These are phyloP conservation scores for Oithona nana DNA, from an alignment of 2,888 invertebrate species.

Conservation along the genomic window DNA sequence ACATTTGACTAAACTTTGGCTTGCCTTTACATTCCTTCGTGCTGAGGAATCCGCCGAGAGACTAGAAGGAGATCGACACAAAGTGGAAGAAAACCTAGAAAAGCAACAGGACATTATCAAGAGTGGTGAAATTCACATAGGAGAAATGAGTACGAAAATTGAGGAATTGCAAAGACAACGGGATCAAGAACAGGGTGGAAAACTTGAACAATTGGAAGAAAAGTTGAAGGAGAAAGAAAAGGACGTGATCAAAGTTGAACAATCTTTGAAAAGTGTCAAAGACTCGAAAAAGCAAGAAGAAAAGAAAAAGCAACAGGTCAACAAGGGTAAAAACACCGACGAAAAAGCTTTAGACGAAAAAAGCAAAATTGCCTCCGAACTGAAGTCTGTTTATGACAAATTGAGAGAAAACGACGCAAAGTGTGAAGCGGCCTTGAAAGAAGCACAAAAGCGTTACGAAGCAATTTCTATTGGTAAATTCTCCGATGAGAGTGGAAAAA, in stretches of 20 bases:
- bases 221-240: constrained; percentile 44
- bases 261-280: constrained; percentile 41
- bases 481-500: constrained; percentile 52
- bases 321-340: constrained; percentile 45
- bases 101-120: constrained; percentile 29
- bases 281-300: constrained; percentile 46
- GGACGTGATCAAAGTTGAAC: constrained; percentile 43
- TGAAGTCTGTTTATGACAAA: constrained; percentile 38
- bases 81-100: constrained; percentile 39
- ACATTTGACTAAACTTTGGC: constrained; percentile 49
- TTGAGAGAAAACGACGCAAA: constrained; percentile 45
- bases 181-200: constrained; percentile 47
- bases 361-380: constrained; percentile 38
- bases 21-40: constrained; percentile 48
- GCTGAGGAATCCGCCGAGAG: constrained; percentile 27
- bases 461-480: constrained; percentile 64
- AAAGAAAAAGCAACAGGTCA: constrained; percentile 44
- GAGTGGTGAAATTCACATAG: constrained; percentile 35
- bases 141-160: constrained; percentile 38
- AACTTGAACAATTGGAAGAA: constrained; percentile 42
- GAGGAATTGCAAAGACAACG: constrained; percentile 42
- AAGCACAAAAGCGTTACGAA: constrained; percentile 58
- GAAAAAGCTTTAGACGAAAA: constrained; percentile 40
- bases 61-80: constrained; percentile 34
- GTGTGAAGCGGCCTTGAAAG: constrained; percentile 45